Base-by-base conservation (phyloP, 1,140 invertebrate genomes). In the Campodea augens region DNA sequence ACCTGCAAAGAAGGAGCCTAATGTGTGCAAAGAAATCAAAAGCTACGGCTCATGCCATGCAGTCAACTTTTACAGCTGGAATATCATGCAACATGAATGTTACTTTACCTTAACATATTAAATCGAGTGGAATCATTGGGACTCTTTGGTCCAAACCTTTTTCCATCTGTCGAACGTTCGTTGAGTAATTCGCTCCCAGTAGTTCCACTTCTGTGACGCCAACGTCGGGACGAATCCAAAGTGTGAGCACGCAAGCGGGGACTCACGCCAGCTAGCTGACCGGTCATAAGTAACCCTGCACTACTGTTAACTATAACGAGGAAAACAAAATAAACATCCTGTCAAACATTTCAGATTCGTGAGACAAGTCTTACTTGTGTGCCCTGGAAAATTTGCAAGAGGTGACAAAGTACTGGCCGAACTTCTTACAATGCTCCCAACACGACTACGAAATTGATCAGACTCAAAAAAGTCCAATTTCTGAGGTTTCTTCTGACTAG, bases 371-470 rank as follows among this genome's bases (percentile, higher is more conserved):
- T 51, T 49, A 57, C 56, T 55, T 27, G 49, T 43, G 36, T 55
- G 54, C 32, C 54, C 53, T 25, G 54, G 55, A 20, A 55, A 32
- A 3, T 51, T 19, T 13, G 51, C 22, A 2, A 38, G 40, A 18
- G 52, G 51, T 38, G 43, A 53, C 23, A 57, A 52, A 44, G 60
- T 49, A 18, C 59, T 54, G 2, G 62, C 61, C 2, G 69, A 66
- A 45, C 65, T 69, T 36, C 68, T 61, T 3, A 79, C 74, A 54
- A 78, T 77, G 56, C 68, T 77, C 18, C 73, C 72, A 42, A 75
- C 59, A 41, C 72, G 60, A 7, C 59, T 62, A 25, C 74, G 59
- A 47, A 78, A 65, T 38, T 66, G 62, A 49, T 76, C 72, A 25
- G 74, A 68, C 22, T 65, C 62, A 25, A 65, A 63, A 55, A 70